Percentiles rank a stretch among this genome's conserved stretches.
phyloP scores from a whole-genome alignment of 2,113 vertebrate species.

The Thryonomys swinderianus region DNA sequence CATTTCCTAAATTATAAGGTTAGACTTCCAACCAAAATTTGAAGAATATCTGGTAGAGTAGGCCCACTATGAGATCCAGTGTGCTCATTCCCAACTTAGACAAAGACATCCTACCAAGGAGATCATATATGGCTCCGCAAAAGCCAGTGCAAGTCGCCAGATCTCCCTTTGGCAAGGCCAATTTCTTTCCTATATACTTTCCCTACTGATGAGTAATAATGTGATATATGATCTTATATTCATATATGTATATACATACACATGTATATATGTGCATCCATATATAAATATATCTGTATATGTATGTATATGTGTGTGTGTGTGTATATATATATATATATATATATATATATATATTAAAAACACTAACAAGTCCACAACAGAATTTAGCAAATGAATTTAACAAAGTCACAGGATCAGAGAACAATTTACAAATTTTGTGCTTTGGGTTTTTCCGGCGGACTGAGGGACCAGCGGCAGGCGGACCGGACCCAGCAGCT shows the following conservation, averaged over 20 bases:
- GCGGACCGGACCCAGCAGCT: too few relatives aligned
- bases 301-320: neutral
- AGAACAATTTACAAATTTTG: neutral
- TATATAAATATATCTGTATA: neutral
- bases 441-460: too few relatives aligned
- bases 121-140: neutral
- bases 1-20: neutral
- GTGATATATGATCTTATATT: neutral
- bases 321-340: neutral
- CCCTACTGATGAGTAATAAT: neutral
- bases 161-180: neutral
- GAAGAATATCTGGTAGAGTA: neutral
- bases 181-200: neutral
- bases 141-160: neutral
- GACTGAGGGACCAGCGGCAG: too few relatives aligned
- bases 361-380: neutral
- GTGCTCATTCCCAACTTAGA: neutral
- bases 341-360: too few relatives aligned
- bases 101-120: neutral
- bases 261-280: neutral
- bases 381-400: neutral
- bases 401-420: neutral
- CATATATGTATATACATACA: neutral
- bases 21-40: neutral
- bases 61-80: neutral